Conservation (phyloP, 2,113 vertebrate species). For the Tylochromis polylepis region DNA sequence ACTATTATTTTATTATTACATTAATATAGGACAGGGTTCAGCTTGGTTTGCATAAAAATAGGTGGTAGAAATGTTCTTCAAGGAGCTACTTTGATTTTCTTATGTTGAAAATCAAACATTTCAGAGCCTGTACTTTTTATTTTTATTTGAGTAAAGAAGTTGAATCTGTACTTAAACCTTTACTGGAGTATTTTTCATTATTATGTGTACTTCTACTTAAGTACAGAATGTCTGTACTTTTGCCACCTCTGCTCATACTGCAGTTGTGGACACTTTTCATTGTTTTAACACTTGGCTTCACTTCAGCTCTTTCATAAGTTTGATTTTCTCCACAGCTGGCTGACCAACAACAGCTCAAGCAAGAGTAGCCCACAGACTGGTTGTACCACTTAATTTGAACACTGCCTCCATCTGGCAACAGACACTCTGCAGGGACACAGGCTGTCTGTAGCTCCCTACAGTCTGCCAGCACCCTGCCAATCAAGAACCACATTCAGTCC, state of each 20-base stretch:
- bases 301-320: neutral
- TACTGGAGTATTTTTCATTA: neutral
- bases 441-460: neutral
- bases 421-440: neutral
- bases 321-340: neutral
- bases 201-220: neutral
- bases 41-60: neutral
- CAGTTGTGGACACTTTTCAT: neutral
- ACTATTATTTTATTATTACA: neutral
- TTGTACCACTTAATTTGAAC: neutral
- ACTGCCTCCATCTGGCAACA: neutral
- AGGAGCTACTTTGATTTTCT: neutral
- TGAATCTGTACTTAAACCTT: neutral
- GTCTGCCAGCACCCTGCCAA: neutral
- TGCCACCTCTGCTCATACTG: neutral
- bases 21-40: neutral
- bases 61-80: neutral
- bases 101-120: neutral
- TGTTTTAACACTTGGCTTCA: neutral
- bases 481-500: neutral
- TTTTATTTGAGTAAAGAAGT: neutral
- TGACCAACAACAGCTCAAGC: neutral
- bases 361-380: neutral
- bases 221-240: neutral
- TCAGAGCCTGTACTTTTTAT: neutral